Percentiles rank a stretch among this genome's conserved stretches.
Evolutionary conservation across 2,113 vertebrate genomes (phyloP).

Genomic region (Cephalophus harveyi): DNA sequence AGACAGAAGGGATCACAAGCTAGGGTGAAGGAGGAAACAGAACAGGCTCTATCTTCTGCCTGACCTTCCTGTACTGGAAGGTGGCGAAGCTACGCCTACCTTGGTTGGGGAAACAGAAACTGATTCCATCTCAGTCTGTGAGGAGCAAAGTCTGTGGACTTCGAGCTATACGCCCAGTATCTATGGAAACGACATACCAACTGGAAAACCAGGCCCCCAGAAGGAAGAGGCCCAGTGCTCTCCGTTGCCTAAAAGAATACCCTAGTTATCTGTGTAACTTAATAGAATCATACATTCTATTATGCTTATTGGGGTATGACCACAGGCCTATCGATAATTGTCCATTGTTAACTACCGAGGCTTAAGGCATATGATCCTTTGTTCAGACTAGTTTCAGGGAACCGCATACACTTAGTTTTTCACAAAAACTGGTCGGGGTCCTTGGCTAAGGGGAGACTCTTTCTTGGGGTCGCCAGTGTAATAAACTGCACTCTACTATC

Average conservation of each 20-base stretch:
- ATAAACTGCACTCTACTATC: not conserved
- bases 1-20: not conserved
- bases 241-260: not conserved
- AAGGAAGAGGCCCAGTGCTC: not conserved
- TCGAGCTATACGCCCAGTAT: too few species aligned
- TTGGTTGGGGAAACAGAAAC: too few species aligned
- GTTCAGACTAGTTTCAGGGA: not conserved
- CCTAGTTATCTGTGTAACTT: not conserved
- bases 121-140: not conserved
- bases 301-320: not conserved
- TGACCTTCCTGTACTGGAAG: too few species aligned
- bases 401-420: not conserved
- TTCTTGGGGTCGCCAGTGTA: not conserved
- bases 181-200: not conserved
- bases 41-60: not conserved
- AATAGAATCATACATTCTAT: not conserved
- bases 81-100: too few species aligned
- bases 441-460: not conserved
- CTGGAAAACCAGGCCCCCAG: not conserved
- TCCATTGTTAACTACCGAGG: not conserved
- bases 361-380: not conserved
- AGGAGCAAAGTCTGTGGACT: too few species aligned
- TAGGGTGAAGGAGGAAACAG: not conserved
- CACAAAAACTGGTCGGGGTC: not conserved
- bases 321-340: not conserved